These are phyloP conservation scores for Agapostemon virescens DNA, from an alignment of 2,888 invertebrate genomes.

Conservation along the genomic window DNA sequence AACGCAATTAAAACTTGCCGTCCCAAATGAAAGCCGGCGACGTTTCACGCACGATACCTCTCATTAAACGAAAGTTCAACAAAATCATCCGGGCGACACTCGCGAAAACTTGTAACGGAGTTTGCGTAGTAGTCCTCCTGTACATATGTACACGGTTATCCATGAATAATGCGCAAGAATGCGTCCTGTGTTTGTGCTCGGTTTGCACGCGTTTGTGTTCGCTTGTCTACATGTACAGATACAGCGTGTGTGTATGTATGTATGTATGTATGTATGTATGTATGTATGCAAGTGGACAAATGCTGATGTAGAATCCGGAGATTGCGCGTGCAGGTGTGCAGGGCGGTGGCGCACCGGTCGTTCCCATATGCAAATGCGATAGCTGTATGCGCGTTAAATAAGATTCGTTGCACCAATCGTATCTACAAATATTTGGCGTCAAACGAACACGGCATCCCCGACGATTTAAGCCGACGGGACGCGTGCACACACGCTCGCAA, in stretches of 20 bases:
- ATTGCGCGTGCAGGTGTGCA: not conserved
- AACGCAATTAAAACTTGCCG: slow-evolving; percentile 7
- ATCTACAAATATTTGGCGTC: slow-evolving; percentile 61
- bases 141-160: slow-evolving; percentile 43
- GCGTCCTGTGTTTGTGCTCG: slow-evolving; percentile 32
- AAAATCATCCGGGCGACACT: slow-evolving; percentile 19
- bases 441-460: slow-evolving; percentile 40
- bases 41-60: slow-evolving; percentile 17
- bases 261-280: too few species aligned
- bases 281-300: slow-evolving; percentile 3
- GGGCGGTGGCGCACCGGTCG: not conserved
- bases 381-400: slow-evolving; percentile 54
- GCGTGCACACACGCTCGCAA: not conserved
- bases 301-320: slow-evolving; percentile 1
- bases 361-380: slow-evolving; percentile 42
- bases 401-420: slow-evolving; percentile 59
- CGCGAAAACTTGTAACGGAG: slow-evolving; percentile 27
- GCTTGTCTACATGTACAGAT: too few species aligned
- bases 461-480: slow-evolving; percentile 34
- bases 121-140: slow-evolving; percentile 14
- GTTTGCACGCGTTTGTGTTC: not conserved
- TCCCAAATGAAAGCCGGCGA: not conserved
- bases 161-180: slow-evolving; percentile 48
- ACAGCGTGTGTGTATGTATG: too few species aligned
- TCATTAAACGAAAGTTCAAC: slow-evolving; percentile 19